Percentiles rank a stretch among this genome's conserved stretches.
Conservation (phyloP, 1,140 invertebrate species). For the Triops longicaudatus region DNA sequence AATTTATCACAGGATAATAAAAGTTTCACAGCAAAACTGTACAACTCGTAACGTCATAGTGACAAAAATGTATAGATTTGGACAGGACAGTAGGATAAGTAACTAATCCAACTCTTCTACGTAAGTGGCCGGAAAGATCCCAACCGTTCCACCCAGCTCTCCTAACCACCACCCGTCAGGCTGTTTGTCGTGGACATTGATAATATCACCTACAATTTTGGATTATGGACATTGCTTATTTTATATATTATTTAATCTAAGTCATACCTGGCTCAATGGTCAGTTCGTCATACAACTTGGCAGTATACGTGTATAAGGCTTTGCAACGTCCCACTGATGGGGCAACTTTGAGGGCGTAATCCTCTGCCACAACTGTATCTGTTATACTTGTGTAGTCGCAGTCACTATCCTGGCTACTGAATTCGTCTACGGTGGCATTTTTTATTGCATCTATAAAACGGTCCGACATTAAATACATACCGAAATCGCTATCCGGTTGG, state of each 20-base stretch:
- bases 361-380: slow-evolving; percentile 37
- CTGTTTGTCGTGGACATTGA: slow-evolving; percentile 81
- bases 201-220: slow-evolving; percentile 61
- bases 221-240: slow-evolving; percentile 20
- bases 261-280: slow-evolving; percentile 60
- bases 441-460: not conserved
- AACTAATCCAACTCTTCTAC: slow-evolving; percentile 54
- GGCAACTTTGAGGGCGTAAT: slow-evolving; percentile 40
- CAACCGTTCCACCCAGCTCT: slow-evolving; percentile 70
- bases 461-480: slow-evolving; percentile 38
- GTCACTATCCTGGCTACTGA: slow-evolving; percentile 57
- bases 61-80: not conserved
- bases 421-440: slow-evolving; percentile 51
- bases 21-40: not conserved
- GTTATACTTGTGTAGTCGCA: slow-evolving; percentile 34
- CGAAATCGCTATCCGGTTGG: slow-evolving; percentile 68
- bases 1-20: slow-evolving; percentile 9
- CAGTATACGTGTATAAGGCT: slow-evolving; percentile 78
- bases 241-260: slow-evolving; percentile 1
- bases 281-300: slow-evolving; percentile 79
- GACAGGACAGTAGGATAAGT: not conserved
- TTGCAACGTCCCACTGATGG: slow-evolving; percentile 56
- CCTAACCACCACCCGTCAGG: slow-evolving; percentile 94
- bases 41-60: not conserved
- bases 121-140: slow-evolving; percentile 88